A percentile compares a stretch with the other conserved stretches of the same genome.
These are phyloP conservation scores for Petrolisthes manimaculis DNA, from an alignment of 2,888 invertebrate genomes.

Conservation along the genomic window DNA sequence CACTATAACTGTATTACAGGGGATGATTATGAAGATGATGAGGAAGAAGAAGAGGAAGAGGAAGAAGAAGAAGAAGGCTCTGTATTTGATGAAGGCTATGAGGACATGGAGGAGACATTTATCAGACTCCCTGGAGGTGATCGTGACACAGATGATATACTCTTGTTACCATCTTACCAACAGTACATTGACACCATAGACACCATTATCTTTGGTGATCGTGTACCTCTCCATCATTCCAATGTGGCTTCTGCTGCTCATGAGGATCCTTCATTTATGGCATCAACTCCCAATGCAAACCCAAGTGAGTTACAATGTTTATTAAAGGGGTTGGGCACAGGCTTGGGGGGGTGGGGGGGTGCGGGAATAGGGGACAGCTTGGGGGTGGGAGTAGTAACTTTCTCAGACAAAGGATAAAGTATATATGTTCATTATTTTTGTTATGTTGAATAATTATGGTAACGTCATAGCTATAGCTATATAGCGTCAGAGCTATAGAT, in stretches of 20 bases:
- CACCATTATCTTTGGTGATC: conserved; percentile 64
- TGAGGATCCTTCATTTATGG: conserved; percentile 63
- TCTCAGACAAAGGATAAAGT: no score
- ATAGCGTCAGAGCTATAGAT: no score
- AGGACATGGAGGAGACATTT: conserved; percentile 70
- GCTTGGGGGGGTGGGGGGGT: no score
- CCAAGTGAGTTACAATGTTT: conserved; percentile 59
- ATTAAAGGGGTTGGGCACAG: no score
- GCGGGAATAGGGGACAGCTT: no score
- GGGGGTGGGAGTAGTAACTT: no score
- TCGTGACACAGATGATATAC: conserved; percentile 76
- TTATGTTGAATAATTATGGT: no score
- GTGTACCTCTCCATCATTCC: conserved; percentile 46
- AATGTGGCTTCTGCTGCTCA: conserved; percentile 34
- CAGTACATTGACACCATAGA: conserved; percentile 66
- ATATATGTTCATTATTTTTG: no score
- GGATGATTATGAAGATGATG: conserved; percentile 66
- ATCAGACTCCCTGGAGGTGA: conserved; percentile 70
- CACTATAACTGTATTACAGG: no score
- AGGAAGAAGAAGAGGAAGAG: conserved; percentile 71
- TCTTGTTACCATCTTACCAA: conserved; percentile 72
- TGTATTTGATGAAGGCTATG: conserved; percentile 71
- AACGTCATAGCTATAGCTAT: no score
- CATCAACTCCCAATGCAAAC: conserved; percentile 58
- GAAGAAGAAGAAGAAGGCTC: conserved; percentile 71